A percentile compares a stretch with the other conserved stretches of the same genome.
These are phyloP conservation scores for Arothron firmamentum DNA, from an alignment of 2,113 vertebrate genomes.

Conservation along the genomic window DNA sequence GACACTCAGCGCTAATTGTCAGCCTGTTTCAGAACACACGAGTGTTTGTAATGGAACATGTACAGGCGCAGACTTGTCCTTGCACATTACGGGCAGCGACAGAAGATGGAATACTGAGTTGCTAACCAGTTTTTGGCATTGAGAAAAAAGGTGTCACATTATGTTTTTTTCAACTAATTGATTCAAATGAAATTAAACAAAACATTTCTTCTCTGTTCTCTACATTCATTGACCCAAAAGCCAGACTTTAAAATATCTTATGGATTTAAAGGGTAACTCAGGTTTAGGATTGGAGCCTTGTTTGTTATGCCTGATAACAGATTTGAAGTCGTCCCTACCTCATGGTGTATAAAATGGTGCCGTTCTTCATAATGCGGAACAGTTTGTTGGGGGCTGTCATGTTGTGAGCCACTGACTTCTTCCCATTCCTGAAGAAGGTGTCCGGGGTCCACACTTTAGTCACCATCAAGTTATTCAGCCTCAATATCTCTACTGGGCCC, in stretches of 20 bases:
- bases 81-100: no score
- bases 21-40: constrained; percentile 76
- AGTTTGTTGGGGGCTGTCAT: constrained; percentile 98
- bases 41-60: not conserved
- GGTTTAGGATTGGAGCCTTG: no score
- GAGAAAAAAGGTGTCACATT: not conserved
- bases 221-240: no score
- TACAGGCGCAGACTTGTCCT: not conserved
- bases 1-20: constrained; percentile 96
- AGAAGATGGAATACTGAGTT: no score
- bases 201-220: not conserved
- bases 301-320: not conserved
- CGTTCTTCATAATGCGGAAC: constrained; percentile 98
- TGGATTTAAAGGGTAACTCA: no score
- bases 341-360: constrained; percentile 98
- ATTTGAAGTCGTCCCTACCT: constrained; percentile 73
- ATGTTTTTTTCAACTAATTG: constrained; percentile 4
- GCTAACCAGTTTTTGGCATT: no score
- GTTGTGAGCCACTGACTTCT: constrained; percentile 95
- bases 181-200: constrained; percentile 33
- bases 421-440: constrained; percentile 98
- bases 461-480: constrained; percentile 98
- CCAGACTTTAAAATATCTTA: no score
- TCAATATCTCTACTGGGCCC: constrained; percentile 93
- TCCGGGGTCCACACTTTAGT: constrained; percentile 99